A percentile compares a stretch with the other conserved stretches of the same genome.
Evolutionary conservation across 2,113 vertebrate species (phyloP).

Genomic region (Corvus moneduloides): DNA sequence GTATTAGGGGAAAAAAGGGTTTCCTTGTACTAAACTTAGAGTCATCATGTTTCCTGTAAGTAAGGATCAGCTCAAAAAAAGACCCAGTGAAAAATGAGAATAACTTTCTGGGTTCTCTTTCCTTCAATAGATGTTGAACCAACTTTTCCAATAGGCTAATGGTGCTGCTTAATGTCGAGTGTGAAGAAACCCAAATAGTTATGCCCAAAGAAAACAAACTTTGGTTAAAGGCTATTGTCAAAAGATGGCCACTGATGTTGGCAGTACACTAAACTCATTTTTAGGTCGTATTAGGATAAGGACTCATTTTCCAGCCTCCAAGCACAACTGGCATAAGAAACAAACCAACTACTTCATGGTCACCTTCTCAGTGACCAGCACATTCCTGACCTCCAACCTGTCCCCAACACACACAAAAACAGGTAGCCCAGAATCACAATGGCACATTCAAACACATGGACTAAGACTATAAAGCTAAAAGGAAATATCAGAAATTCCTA

Average conservation of each 20-base stretch:
- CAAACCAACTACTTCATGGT: neutral
- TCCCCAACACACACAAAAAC: neutral
- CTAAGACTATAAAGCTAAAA: neutral
- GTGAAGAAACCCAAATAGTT: neutral
- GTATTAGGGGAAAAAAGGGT: neutral
- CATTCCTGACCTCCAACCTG: neutral
- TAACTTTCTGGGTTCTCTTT: neutral
- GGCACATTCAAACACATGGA: neutral
- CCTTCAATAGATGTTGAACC: neutral
- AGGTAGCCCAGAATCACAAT: neutral
- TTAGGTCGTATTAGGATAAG: neutral
- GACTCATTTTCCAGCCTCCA: neutral
- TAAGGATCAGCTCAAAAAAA: neutral
- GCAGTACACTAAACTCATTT: neutral
- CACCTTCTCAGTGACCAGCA: neutral
- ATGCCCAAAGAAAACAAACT: neutral
- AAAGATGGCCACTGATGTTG: neutral
- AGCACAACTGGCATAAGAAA: neutral
- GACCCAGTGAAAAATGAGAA: neutral
- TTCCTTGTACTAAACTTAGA: conserved; percentile 41
- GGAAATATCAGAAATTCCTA: neutral
- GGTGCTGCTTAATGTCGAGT: neutral
- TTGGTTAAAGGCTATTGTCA: neutral
- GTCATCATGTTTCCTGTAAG: neutral
- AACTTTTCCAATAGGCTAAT: neutral